Evolutionary conservation across 2,113 vertebrate species (phyloP).

Genomic region (Urocolius indicus): DNA sequence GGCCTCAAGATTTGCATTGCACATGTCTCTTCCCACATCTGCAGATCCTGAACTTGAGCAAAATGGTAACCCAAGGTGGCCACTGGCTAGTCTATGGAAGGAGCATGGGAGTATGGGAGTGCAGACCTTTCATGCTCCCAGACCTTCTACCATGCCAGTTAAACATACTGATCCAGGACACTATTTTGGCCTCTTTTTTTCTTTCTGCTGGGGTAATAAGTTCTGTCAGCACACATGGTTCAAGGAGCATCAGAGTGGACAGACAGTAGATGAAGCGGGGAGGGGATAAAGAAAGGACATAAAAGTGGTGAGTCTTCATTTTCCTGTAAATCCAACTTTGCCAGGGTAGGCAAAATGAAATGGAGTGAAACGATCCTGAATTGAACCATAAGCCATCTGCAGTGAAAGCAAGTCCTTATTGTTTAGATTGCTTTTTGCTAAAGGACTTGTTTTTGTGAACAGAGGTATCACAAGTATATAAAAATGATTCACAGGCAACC

Average conservation of each 20-base stretch:
- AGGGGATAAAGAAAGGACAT: background rate
- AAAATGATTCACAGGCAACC: background rate
- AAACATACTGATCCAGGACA: background rate
- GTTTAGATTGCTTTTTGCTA: background rate
- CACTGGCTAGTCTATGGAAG: background rate
- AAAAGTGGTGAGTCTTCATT: background rate
- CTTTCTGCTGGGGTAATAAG: background rate
- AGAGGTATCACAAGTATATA: background rate
- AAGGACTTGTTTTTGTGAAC: background rate
- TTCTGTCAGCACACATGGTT: background rate
- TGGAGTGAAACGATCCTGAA: background rate
- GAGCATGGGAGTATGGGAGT: background rate
- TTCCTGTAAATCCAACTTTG: background rate
- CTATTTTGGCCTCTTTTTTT: background rate
- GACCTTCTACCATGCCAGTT: background rate
- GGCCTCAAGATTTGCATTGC: background rate
- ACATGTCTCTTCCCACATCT: background rate
- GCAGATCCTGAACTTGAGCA: background rate
- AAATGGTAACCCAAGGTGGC: background rate
- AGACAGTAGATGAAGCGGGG: background rate
- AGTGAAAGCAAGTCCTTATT: background rate
- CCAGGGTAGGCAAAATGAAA: background rate
- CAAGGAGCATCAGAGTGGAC: background rate
- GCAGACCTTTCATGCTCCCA: background rate
- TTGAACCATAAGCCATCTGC: background rate